These are phyloP conservation scores for Geotrupes spiniger DNA, from an alignment of 2,888 invertebrate genomes.

Conservation along the genomic window DNA sequence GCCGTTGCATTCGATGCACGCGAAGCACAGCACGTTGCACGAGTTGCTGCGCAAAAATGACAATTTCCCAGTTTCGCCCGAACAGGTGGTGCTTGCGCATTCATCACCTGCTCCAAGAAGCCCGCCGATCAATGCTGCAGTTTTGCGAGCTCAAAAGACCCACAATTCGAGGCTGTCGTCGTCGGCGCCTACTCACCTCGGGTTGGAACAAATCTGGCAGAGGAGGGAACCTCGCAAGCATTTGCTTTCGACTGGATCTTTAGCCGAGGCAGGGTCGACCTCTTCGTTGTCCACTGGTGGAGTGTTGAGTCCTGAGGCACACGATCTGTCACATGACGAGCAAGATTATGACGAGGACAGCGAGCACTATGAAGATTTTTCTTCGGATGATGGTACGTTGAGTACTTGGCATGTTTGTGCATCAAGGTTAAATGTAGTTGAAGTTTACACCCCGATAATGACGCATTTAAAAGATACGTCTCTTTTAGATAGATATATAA, in stretches of 20 bases:
- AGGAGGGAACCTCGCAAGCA: conserved; percentile 84
- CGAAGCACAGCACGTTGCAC: conserved; percentile 56
- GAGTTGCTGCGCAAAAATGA: conserved; percentile 69
- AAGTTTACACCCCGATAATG: no score
- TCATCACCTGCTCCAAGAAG: conserved; percentile 61
- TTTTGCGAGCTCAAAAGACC: conserved; percentile 13
- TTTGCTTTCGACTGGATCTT: conserved; percentile 77
- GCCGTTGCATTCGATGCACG: conserved; percentile 35
- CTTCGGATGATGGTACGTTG: conserved; percentile 70
- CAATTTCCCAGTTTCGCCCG: conserved; percentile 53
- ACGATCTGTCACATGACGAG: conserved; percentile 80
- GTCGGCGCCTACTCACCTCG: conserved; percentile 83
- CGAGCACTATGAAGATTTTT: conserved; percentile 82
- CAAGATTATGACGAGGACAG: conserved; percentile 76
- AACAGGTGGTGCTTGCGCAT: conserved; percentile 56
- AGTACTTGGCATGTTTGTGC: no score
- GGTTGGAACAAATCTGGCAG: conserved; percentile 81
- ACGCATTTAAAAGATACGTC: no score
- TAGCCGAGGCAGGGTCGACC: conserved; percentile 81
- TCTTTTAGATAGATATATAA: no score
- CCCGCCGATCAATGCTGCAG: conserved; percentile 24
- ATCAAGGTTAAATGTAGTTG: no score
- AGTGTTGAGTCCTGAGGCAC: conserved; percentile 78
- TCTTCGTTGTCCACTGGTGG: conserved; percentile 81
- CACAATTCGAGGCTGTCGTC: conserved; percentile 70